Percentiles rank a stretch among this genome's conserved stretches.
These are phyloP conservation scores for Plemyria rubiginata DNA, from an alignment of 2,888 invertebrate genomes.

Conservation along the genomic window DNA sequence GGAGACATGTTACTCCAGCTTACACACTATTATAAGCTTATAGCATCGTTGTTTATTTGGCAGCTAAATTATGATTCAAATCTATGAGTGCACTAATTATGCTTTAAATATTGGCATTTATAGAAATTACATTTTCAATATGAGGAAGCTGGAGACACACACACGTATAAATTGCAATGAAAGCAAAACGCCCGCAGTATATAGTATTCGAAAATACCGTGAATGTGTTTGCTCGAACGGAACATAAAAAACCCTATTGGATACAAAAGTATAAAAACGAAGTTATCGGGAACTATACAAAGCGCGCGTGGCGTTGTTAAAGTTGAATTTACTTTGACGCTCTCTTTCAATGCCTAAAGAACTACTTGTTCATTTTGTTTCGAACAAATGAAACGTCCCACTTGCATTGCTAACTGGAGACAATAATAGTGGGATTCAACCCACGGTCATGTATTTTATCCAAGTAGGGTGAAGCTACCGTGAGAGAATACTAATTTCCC, in stretches of 20 bases:
- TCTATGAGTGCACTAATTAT: too few relatives aligned
- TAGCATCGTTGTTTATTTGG: too few relatives aligned
- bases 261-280: conserved; percentile 34
- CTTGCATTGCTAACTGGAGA: conserved; percentile 27
- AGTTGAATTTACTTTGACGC: conserved; percentile 56
- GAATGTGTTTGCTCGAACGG: conserved; percentile 17
- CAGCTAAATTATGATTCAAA: too few relatives aligned
- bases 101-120: too few relatives aligned
- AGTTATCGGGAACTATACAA: conserved; percentile 41
- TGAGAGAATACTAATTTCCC: conserved; percentile 39
- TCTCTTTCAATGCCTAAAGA: conserved; percentile 34
- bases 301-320: conserved; percentile 49
- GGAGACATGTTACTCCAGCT: too few relatives aligned
- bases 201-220: conserved; percentile 1
- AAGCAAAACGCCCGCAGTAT: conserved; percentile 7
- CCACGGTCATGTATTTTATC: conserved; percentile 29
- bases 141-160: too few relatives aligned
- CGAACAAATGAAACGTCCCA: conserved; percentile 37
- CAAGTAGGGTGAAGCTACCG: conserved; percentile 28
- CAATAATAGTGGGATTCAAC: conserved; percentile 34
- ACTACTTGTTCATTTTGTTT: conserved; percentile 42
- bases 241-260: conserved; percentile 29
- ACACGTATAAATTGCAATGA: conserved; percentile 17
- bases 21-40: too few relatives aligned
- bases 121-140: too few relatives aligned